phyloP scores from a whole-genome alignment of 2,113 vertebrate genomes.

The Ameiurus melas region DNA sequence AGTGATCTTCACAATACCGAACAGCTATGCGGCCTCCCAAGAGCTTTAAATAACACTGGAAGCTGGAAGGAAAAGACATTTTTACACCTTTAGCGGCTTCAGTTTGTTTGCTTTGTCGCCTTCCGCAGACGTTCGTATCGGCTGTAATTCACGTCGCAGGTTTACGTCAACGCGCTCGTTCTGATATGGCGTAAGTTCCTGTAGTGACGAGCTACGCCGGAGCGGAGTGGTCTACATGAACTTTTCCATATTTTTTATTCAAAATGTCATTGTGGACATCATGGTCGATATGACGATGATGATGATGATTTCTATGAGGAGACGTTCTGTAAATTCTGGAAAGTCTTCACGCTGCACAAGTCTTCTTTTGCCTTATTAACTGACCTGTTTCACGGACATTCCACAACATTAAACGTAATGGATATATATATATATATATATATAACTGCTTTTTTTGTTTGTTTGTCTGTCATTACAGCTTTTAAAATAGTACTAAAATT shows the following conservation, averaged over 20 bases:
- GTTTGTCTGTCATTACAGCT: background rate
- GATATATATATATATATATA: too few species aligned
- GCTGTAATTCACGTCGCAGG: background rate
- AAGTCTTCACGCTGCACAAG: background rate
- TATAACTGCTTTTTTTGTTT: background rate
- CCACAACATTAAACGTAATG: background rate
- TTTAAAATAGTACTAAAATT: too few species aligned
- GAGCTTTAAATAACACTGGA: background rate
- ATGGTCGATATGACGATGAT: background rate
- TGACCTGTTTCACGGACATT: too few species aligned
- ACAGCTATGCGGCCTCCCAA: background rate
- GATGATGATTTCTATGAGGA: background rate
- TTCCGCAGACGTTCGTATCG: accelerated
- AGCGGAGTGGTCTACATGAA: background rate
- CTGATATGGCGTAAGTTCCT: background rate
- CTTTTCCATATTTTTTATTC: too few species aligned
- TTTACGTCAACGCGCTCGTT: background rate
- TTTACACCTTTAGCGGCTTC: too few species aligned
- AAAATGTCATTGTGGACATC: background rate
- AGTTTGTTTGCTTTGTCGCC: background rate
- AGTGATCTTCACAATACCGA: conserved; percentile 14
- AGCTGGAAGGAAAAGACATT: background rate
- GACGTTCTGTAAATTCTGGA: background rate
- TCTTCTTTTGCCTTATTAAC: background rate
- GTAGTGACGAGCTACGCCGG: background rate